Base-by-base conservation (phyloP, 2,797 vertebrate species). In the Diceros bicornis region DNA sequence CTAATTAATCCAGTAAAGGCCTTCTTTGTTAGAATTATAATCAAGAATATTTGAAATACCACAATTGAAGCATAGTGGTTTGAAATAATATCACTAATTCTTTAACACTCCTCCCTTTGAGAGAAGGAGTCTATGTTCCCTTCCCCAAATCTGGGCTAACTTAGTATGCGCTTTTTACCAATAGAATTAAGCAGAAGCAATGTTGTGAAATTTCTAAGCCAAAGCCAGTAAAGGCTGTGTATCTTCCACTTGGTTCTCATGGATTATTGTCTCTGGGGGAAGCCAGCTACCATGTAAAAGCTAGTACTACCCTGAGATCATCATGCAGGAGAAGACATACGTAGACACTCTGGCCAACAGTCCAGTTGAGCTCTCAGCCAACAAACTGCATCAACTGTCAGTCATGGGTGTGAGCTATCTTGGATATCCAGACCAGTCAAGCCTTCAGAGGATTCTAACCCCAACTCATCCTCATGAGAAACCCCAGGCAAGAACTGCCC, bases 11-110 rank as follows among this genome's bases (percentile, higher is more conserved):
- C 17, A 50, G 29, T 50, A 91, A 85, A 78, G 12, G 4, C 21
- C 20, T 92, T 69, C 13, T 55, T 44, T 88, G 75, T 91, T 75
- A 87, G 27, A 84, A 20, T 77, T 69, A 29, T 89, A 34, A 69
- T 88, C 12, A 79, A 90, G 93, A 79, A 32, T 75, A 10, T 83
- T 71, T 96, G 50, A 61, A 64, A 71, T 12, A 61, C 87, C 44
- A 71, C 6, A 79, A 16, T 32, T 68, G 25, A 92, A 83, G 62
- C 20, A 37, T 32, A 61, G 23, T 74, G 32, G 8, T 82, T 82
- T 81, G 44, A 71, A 96, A 83, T 29, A 16, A 61, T 81, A 57
- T 57, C 50, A 17, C 4, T 62, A 82, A 74, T 91, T 90, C 0
- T 95, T 79, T 62, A 89, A 74, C 23, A 34, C 8, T 69, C 34